A percentile compares a stretch with the other conserved stretches of the same genome.
These are phyloP conservation scores for Tetragonula carbonaria DNA, from an alignment of 2,888 invertebrate genomes.

Conservation along the genomic window DNA sequence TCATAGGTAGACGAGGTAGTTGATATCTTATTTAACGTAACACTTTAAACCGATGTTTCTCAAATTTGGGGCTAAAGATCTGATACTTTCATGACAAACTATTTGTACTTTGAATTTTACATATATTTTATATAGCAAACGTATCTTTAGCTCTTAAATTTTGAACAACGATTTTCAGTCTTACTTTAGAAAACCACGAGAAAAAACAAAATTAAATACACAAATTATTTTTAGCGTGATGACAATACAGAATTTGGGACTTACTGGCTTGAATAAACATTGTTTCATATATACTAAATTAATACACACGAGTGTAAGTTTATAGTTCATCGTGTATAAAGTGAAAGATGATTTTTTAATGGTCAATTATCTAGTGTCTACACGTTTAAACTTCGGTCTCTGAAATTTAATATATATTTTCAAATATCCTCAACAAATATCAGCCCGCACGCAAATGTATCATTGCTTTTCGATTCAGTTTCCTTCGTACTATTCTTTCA, in stretches of 20 bases:
- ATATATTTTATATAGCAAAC: constrained; percentile 43
- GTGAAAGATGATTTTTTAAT: constrained; percentile 41
- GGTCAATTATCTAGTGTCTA: constrained; percentile 49
- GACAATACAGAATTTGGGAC: constrained; percentile 32
- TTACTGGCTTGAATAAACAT: constrained; percentile 37
- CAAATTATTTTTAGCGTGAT: not conserved
- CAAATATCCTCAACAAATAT: constrained; percentile 48
- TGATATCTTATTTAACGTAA: constrained; percentile 51
- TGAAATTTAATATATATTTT: constrained; percentile 39
- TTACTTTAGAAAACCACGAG: constrained; percentile 10
- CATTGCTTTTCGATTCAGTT: constrained; percentile 58
- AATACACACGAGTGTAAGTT: constrained; percentile 20
- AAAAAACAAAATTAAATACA: not conserved
- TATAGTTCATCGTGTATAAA: constrained; percentile 26
- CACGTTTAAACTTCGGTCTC: constrained; percentile 36
- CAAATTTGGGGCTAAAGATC: constrained; percentile 41
- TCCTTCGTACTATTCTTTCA: constrained; percentile 31
- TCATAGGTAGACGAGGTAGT: constrained; percentile 50
- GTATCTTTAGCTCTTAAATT: constrained; percentile 38
- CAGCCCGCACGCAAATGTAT: constrained; percentile 61
- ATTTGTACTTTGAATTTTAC: constrained; percentile 51
- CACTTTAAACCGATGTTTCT: constrained; percentile 51
- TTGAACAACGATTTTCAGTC: constrained; percentile 29
- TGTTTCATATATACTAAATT: constrained; percentile 27
- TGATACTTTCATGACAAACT: constrained; percentile 53